These are phyloP conservation scores for Strigamia transsilvanica DNA, from an alignment of 2,888 invertebrate genomes.

Conservation along the genomic window DNA sequence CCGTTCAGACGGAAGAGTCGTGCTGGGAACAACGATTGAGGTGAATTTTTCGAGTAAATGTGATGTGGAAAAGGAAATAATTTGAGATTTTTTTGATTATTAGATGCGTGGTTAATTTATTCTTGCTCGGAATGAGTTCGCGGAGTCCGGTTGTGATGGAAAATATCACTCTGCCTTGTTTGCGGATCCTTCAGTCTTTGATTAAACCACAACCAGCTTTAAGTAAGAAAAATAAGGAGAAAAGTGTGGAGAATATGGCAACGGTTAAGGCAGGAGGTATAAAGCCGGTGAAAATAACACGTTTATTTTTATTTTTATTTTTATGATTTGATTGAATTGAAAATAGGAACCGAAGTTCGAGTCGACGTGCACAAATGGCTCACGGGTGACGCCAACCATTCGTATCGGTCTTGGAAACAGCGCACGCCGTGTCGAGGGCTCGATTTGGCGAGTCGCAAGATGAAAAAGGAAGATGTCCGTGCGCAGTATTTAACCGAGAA, in stretches of 20 bases:
- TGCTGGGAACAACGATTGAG: slow-evolving; percentile 94
- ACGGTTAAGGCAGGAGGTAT: slow-evolving; percentile 58
- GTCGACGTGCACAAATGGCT: slow-evolving; percentile 80
- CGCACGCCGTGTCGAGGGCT: slow-evolving; percentile 67
- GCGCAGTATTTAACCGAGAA: slow-evolving; percentile 76
- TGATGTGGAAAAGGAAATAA: neutral
- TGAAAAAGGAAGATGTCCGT: slow-evolving; percentile 63
- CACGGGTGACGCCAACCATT: slow-evolving; percentile 73
- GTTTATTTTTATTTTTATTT: neutral
- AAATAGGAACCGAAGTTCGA: slow-evolving; percentile 70
- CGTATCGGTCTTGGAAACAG: slow-evolving; percentile 77
- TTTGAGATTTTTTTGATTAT: neutral
- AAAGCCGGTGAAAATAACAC: neutral
- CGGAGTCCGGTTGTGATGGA: slow-evolving; percentile 80
- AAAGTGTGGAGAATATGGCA: slow-evolving; percentile 58
- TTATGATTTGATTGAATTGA: slow-evolving; percentile 19
- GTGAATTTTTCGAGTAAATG: slow-evolving; percentile 61
- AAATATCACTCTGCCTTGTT: slow-evolving; percentile 89
- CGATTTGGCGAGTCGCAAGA: slow-evolving; percentile 58
- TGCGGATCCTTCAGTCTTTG: slow-evolving; percentile 86
- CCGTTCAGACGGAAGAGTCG: slow-evolving; percentile 90
- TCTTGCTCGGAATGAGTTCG: slow-evolving; percentile 73
- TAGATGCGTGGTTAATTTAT: slow-evolving; percentile 80
- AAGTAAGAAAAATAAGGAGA: slow-evolving; percentile 59
- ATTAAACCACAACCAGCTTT: slow-evolving; percentile 67